Evolutionary conservation across 1,140 invertebrate species (phyloP), one percentile per base, ranked within the genome.

Genomic region (Triops longicaudatus): DNA sequence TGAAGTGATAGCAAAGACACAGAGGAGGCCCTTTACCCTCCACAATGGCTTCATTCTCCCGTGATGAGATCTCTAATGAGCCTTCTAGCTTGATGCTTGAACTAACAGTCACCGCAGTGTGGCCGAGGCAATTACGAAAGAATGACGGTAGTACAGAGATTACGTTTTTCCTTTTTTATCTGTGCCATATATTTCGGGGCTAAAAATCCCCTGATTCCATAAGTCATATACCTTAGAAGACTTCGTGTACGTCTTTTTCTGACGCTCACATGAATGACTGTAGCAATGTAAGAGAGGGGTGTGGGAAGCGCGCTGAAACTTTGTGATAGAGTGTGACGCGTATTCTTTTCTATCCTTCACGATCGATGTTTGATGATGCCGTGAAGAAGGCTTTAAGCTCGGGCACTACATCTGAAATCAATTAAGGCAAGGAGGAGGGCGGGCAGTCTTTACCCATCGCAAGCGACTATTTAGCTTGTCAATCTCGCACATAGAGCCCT

Each of bases 391-490:
- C 50, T 63, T 63, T 63, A 63, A 63, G 50, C 50, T 63, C 14
- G 50, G 50, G 50, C 50, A 63, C 50, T 63, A 63, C 50, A 63
- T 63, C 50, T 63, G 50, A 63, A 63, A 63, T 63, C 50, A 63
- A 63, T 63, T 63, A 63, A 63, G 50, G 50, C 50, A 63, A 63
- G 50, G 17, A 63, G 50, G 50, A 37, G 31, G 50, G 50, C 50
- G 50, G 50, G 10, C 50, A 63, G 50, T 63, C 50, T 63, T 63
- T 63, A 63, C 50, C 50, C 50, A 63, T 63, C 50, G 9, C 50
- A 63, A 63, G 50, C 50, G 50, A 63, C 50, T 63, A 63, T 63
- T 63, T 63, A 63, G 50, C 50, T 63, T 63, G 50, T 63, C 81
- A 63, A 63, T 63, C 50, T 63, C 22, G 50, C 50, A 63, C 50